Conservation (phyloP, 2,797 vertebrate genomes). For the Morus bassanus region DNA sequence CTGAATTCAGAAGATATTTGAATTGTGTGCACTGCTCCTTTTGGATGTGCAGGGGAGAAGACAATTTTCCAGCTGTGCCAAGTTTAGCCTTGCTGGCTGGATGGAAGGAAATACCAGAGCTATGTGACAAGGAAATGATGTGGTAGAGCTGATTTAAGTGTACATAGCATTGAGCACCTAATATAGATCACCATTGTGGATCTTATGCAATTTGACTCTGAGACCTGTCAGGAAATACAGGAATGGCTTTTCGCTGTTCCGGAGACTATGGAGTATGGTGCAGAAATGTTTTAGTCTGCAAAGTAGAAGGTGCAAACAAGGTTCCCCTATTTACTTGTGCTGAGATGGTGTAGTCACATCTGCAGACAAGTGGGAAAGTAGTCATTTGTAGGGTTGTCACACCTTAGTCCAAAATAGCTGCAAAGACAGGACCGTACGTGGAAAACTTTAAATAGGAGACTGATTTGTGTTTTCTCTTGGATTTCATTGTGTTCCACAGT, state of each 20-base stretch:
- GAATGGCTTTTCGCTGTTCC: neutral
- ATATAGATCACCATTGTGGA: neutral
- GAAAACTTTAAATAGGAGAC: neutral
- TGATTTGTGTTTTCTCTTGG: neutral
- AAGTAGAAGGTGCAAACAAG: neutral
- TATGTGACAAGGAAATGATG: neutral
- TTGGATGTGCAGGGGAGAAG: neutral
- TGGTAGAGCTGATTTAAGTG: neutral
- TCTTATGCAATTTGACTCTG: neutral
- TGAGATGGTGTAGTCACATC: neutral
- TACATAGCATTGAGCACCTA: neutral
- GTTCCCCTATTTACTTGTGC: neutral
- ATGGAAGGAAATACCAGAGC: neutral
- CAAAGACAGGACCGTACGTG: neutral
- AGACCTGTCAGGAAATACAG: neutral
- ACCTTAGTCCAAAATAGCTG: neutral
- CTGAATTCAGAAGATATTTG: neutral
- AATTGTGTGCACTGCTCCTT: neutral
- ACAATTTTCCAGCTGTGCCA: neutral
- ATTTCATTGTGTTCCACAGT: neutral
- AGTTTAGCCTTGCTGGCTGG: neutral
- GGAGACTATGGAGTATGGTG: neutral
- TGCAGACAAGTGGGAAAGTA: neutral
- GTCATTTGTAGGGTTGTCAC: neutral
- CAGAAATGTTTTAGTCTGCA: neutral